Percentiles rank a stretch among this genome's conserved stretches.
Evolutionary conservation across 2,888 invertebrate genomes (phyloP).

Genomic region (Ypsolopha scabrella): DNA sequence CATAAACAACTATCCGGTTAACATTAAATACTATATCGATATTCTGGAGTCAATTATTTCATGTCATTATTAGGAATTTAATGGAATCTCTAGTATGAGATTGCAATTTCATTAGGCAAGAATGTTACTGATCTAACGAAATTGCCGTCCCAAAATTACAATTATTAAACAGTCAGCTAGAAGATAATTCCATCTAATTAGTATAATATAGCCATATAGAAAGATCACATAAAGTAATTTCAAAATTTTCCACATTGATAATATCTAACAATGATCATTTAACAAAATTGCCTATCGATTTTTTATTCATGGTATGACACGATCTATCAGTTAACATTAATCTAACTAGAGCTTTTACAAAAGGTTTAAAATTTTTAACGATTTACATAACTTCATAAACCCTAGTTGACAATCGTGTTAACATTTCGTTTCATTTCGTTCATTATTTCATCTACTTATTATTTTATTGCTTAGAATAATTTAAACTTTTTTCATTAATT

Average conservation of each 20-base stretch:
- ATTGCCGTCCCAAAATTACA: not conserved
- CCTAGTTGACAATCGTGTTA: no score
- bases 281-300: slow-evolving; percentile 55
- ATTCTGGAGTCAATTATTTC: slow-evolving; percentile 39
- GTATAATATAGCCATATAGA: slow-evolving; percentile 32
- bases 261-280: slow-evolving; percentile 54
- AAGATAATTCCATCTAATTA: slow-evolving; percentile 39
- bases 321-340: slow-evolving; percentile 38
- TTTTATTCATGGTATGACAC: slow-evolving; percentile 35
- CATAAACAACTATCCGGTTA: slow-evolving; percentile 62
- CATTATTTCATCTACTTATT: no score
- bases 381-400: slow-evolving; percentile 23
- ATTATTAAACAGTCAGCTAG: slow-evolving; percentile 23
- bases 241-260: slow-evolving; percentile 35
- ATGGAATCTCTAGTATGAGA: slow-evolving; percentile 54
- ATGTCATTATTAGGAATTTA: slow-evolving; percentile 43
- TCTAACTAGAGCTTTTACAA: slow-evolving; percentile 44
- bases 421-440: no score
- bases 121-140: not conserved
- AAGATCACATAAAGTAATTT: slow-evolving; percentile 50
- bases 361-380: slow-evolving; percentile 25
- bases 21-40: slow-evolving; percentile 59
- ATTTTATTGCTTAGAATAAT: no score
- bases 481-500: no score
- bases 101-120: slow-evolving; percentile 39